Evolutionary conservation across 2,797 vertebrate genomes (phyloP).

Genomic region (Amblyopsis hoosieri): DNA sequence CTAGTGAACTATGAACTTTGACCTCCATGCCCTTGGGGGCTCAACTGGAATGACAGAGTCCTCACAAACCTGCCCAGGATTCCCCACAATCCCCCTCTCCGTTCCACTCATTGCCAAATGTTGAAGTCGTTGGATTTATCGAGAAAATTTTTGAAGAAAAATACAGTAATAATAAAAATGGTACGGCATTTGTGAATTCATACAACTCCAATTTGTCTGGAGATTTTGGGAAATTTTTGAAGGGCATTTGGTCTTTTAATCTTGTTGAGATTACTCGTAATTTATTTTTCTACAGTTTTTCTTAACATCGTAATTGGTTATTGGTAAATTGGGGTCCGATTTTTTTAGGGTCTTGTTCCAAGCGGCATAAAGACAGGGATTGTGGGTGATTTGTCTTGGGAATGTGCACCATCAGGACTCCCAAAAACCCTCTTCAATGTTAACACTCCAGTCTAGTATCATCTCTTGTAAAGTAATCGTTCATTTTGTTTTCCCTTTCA

Average conservation of each 20-base stretch:
- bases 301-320: slow-evolving; percentile 63
- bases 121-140: slow-evolving; percentile 40
- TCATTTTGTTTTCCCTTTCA: slow-evolving; percentile 66
- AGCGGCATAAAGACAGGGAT: slow-evolving; percentile 44
- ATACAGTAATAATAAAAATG: slow-evolving; percentile 28
- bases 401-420: slow-evolving; percentile 28
- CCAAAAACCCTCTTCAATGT: slow-evolving; percentile 33
- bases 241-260: slow-evolving; percentile 76
- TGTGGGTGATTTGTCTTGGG: slow-evolving; percentile 55
- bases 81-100: slow-evolving; percentile 47
- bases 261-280: slow-evolving; percentile 57
- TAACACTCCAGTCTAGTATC: slow-evolving; percentile 41
- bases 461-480: slow-evolving; percentile 64
- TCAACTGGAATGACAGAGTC: slow-evolving; percentile 23
- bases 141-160: slow-evolving; percentile 22
- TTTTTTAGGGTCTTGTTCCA: slow-evolving; percentile 50
- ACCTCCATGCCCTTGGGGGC: slow-evolving; percentile 26
- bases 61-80: slow-evolving; percentile 25
- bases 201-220: slow-evolving; percentile 63
- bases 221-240: slow-evolving; percentile 61
- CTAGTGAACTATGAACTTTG: slow-evolving; percentile 27
- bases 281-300: slow-evolving; percentile 79
- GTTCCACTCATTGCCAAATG: slow-evolving; percentile 56
- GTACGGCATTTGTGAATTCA: slow-evolving; percentile 47
- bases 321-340: slow-evolving; percentile 36